phyloP scores from a whole-genome alignment of 2,888 invertebrate genomes.

The Scaptomyza cyrtandrae region DNA sequence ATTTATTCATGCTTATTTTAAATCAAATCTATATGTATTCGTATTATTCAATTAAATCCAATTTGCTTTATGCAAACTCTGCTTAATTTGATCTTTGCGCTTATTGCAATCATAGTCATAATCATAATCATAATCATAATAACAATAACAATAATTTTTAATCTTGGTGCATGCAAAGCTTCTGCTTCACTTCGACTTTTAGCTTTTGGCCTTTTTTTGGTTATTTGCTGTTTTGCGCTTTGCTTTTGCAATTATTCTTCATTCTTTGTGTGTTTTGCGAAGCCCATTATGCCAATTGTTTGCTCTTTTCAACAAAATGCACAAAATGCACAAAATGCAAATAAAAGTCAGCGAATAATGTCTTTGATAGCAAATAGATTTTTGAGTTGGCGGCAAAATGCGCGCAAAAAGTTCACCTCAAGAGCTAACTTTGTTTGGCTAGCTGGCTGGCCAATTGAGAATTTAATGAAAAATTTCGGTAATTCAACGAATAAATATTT shows the following conservation, averaged over 20 bases:
- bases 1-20: constrained; percentile 40
- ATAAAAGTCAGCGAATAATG: constrained; percentile 64
- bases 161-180: constrained; percentile 33
- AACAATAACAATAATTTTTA: constrained; percentile 28
- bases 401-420: constrained; percentile 64
- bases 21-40: not conserved
- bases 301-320: constrained; percentile 67
- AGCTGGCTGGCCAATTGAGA: constrained; percentile 30
- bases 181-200: constrained; percentile 28
- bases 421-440: not conserved
- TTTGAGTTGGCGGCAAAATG: constrained; percentile 37
- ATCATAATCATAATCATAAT: constrained; percentile 38
- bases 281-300: constrained; percentile 70
- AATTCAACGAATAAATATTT: constrained; percentile 25
- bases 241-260: constrained; percentile 9
- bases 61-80: constrained; percentile 27
- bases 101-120: constrained; percentile 31
- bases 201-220: constrained; percentile 6
- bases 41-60: constrained; percentile 15
- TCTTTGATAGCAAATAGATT: constrained; percentile 58
- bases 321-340: constrained; percentile 67
- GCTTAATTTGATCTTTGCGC: constrained; percentile 28
- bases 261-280: constrained; percentile 24
- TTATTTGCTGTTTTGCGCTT: constrained; percentile 19
- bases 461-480: constrained; percentile 3